A percentile compares a stretch with the other conserved stretches of the same genome.
phyloP scores from a whole-genome alignment of 1,140 invertebrate species.

The Aphelinus atriplicis region DNA sequence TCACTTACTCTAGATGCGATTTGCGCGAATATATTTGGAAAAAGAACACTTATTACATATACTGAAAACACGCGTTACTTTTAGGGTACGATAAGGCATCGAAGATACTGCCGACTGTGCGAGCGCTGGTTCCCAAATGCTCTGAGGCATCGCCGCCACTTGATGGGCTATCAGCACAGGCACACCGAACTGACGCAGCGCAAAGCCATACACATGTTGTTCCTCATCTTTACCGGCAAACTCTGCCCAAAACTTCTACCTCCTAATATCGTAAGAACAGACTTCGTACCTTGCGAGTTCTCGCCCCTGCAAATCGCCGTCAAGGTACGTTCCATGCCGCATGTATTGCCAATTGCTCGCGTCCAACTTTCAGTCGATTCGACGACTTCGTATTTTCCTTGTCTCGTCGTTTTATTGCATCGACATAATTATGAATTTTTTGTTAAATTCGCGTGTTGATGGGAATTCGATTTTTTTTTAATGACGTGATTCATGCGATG shows the following conservation, averaged over 20 bases:
- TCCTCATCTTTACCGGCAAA: slow-evolving; percentile 63
- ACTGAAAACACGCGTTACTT: background rate
- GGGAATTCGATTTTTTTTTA: no score
- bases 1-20: no score
- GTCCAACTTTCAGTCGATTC: no score
- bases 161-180: slow-evolving; percentile 62
- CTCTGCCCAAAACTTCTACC: slow-evolving; percentile 60
- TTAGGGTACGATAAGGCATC: slow-evolving; percentile 62
- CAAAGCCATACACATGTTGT: slow-evolving; percentile 63
- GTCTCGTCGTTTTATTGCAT: no score
- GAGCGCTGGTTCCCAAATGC: slow-evolving; percentile 63
- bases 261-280: slow-evolving; percentile 54
- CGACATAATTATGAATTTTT: no score
- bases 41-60: no score
- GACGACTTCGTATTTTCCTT: no score
- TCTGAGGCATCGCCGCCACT: slow-evolving; percentile 57
- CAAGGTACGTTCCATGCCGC: slow-evolving; percentile 51
- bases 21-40: no score
- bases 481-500: no score
- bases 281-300: slow-evolving; percentile 59
- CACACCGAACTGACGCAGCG: slow-evolving; percentile 63
- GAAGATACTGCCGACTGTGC: slow-evolving; percentile 61
- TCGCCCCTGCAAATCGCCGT: slow-evolving; percentile 65
- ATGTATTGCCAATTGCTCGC: no score
- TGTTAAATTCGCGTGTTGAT: no score